Base-by-base conservation (phyloP, 1,140 invertebrate genomes). In the Phenacoccus solenopsis region DNA sequence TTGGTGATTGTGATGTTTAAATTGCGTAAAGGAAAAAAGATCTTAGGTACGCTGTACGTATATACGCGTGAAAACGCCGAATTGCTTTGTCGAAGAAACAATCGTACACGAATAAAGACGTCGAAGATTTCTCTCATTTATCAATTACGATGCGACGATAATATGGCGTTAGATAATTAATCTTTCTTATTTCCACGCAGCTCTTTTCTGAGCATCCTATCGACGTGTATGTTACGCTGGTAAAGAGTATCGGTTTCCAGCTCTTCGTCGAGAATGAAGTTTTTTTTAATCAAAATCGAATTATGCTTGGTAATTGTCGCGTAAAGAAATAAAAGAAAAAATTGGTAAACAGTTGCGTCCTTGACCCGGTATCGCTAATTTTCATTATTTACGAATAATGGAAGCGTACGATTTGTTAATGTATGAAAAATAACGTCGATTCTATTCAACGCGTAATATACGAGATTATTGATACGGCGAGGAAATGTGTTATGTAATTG, bases 61-160 rank as follows among this genome's bases (percentile, higher is more conserved):
- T n/a, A n/a, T n/a, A 32, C 30, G 30, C 30, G 30, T 32, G 30
- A 32, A 7, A 13, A 32, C 13, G 30, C 5, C 13, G 16, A 49
- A 49, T n/a, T n/a, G n/a, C n/a, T n/a, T n/a, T n/a, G n/a, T n/a
- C n/a, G n/a, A n/a, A n/a, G 30, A 32, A 32, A 32, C 30, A 7
- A 13, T 49, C 38, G 30, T 32, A 32, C 13, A 32, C 5, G 20
- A 16, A 16, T 16, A n/a, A 49, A 49, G 16, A 16, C 20, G 20
- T n/a, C 38, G n/a, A n/a, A 49, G 38, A 49, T 49, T 49, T 49
- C 38, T 49, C 38, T 49, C 38, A 49, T 49, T 49, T n/a, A 49
- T 49, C 38, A 49, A 10, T 10, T 49, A 49, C 38, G 13, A 49
- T n/a, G 20, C 16, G 5, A 16, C 13, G 20, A 49, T 49, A 10